A percentile compares a stretch with the other conserved stretches of the same genome.
Conservation (phyloP, 1,140 invertebrate species). For the Drosophila saltans region DNA sequence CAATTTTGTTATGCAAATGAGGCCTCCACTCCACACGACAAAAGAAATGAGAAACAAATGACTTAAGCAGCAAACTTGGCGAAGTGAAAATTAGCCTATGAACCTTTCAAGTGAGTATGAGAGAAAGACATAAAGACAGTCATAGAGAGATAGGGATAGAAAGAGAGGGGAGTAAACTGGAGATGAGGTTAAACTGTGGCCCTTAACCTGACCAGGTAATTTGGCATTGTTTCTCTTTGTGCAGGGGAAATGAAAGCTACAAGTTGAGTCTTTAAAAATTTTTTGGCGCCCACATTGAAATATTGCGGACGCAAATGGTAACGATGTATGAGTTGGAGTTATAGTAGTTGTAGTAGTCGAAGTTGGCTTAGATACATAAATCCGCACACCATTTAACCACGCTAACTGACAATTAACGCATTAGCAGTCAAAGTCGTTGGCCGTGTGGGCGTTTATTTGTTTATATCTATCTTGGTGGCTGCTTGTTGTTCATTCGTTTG, state of each 20-base stretch:
- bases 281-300: constrained; percentile 38
- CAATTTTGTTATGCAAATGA: constrained; percentile 69
- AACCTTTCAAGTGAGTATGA: constrained; percentile 35
- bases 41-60: constrained; percentile 61
- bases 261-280: not conserved
- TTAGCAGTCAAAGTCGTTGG: constrained; percentile 48
- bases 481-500: constrained; percentile 46
- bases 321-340: not conserved
- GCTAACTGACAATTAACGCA: constrained; percentile 76
- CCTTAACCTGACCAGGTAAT: constrained; percentile 49
- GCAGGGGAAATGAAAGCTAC: constrained; percentile 41
- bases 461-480: constrained; percentile 47
- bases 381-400: constrained; percentile 71
- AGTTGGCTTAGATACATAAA: constrained; percentile 47
- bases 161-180: not conserved
- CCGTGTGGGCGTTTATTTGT: constrained; percentile 48
- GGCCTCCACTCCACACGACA: constrained; percentile 37
- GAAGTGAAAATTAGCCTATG: constrained; percentile 72
- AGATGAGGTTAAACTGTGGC: constrained; percentile 37
- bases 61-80: constrained; percentile 63
- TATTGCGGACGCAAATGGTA: no score
- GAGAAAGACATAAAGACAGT: not conserved
- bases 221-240: constrained; percentile 49
- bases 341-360: not conserved
- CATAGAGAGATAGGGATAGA: not conserved